Base-by-base conservation (phyloP, 2,888 invertebrate genomes). In the Himalopsyche anomala region DNA sequence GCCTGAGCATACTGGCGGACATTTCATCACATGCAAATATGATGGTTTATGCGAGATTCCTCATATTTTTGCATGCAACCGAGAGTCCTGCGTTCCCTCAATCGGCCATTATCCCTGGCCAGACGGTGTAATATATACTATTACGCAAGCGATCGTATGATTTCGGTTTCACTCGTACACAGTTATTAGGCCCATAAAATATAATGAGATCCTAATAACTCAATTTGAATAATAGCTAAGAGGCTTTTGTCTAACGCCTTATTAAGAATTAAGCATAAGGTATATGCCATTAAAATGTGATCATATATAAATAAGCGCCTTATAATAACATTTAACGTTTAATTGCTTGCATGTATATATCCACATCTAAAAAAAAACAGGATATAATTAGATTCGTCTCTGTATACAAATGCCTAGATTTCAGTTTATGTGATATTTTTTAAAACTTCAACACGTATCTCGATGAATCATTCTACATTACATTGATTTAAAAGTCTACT, bases 21-120 rank as follows among this genome's bases (percentile, higher is more conserved):
- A 84, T 84, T 86, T 85, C 87, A 87, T 87, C 87, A 84, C 87
- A 87, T 87, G 87, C 87, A 86, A 87, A 87, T 87, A 86, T 81
- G 87, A 85, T 81, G 87, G 62, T 85, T 86, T 83, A 80, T 62
- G 40, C n/a, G 84, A 81, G 82, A 84, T 86, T 85, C 83, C 83
- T 38, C 86, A 85, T 62, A 80, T 80, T 85, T 85, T 81, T 80
- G 83, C 83, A 81, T 81, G 79, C 85, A 83, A 83, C 81, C 28
- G 36, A 80, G 19, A 69, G 36, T n/a, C 36, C 74, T 74, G 15
- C 8, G 36, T 36, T 51, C 83, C 54, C 28, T 36, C 45, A 79
- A 42, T 17, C 45, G 45, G 83, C 83, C 51, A 83, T 83, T 83
- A 45, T 15, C 83, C 36, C 45, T 45, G 38, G 36, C 45, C 69